These are phyloP conservation scores for Phymastichus coffea DNA, from an alignment of 1,140 invertebrate species.

Conservation along the genomic window DNA sequence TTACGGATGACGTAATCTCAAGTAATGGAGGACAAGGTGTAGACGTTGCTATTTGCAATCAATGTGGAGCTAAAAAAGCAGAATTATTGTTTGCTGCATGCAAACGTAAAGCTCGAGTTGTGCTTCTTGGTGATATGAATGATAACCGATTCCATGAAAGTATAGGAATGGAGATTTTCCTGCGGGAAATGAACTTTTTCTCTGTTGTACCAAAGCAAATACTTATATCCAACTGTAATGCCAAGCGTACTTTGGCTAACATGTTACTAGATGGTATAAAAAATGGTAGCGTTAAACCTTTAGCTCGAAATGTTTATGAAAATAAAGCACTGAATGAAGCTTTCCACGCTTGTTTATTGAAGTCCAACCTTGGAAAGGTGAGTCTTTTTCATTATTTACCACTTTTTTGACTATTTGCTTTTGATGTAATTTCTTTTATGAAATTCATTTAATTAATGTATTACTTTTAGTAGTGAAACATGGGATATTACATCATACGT, in stretches of 20 bases:
- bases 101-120: constrained; percentile 67
- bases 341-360: constrained; percentile 49
- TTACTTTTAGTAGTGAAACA: too few species aligned
- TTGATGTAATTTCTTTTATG: too few species aligned
- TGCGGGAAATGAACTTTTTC: constrained; percentile 80
- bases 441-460: too few species aligned
- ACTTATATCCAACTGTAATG: constrained; percentile 56
- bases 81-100: constrained; percentile 67
- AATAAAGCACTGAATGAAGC: constrained; percentile 65
- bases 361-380: constrained; percentile 31
- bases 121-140: constrained; percentile 69
- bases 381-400: background rate
- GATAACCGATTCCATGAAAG: constrained; percentile 56
- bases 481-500: too few species aligned
- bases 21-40: constrained; percentile 66
- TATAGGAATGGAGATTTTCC: constrained; percentile 72
- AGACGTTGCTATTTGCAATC: constrained; percentile 62
- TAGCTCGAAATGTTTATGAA: constrained; percentile 63
- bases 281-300: constrained; percentile 65
- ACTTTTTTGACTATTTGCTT: too few species aligned
- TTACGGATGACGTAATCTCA: constrained; percentile 54
- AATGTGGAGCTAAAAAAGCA: constrained; percentile 6
- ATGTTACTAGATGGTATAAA: constrained; percentile 66
- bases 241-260: constrained; percentile 48
- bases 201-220: constrained; percentile 82